These are phyloP conservation scores for Oscheius sp. DNA, from an alignment of 2,888 invertebrate species.

Conservation along the genomic window DNA sequence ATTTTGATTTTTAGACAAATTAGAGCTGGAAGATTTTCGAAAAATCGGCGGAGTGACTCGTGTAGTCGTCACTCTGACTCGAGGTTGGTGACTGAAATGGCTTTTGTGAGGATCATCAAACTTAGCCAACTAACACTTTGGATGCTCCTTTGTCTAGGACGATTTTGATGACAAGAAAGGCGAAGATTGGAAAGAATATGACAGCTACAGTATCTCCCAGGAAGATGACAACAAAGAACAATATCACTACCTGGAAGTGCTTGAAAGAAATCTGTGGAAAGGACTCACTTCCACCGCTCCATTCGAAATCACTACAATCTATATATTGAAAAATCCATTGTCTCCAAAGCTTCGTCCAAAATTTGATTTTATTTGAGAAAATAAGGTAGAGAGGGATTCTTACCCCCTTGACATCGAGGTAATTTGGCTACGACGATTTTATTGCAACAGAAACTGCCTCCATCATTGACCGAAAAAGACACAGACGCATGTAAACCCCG, in stretches of 20 bases:
- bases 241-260: not conserved
- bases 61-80: not conserved
- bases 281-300: constrained; percentile 17
- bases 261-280: not conserved
- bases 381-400: too few species aligned
- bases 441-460: too few species aligned
- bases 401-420: too few species aligned
- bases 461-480: too few species aligned
- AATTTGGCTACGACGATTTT: too few species aligned
- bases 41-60: not conserved
- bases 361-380: too few species aligned
- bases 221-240: constrained; percentile 2
- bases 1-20: too few species aligned
- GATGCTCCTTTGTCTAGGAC: not conserved
- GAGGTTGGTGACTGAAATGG: not conserved
- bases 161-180: constrained; percentile 5
- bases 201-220: not conserved
- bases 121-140: not conserved
- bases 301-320: constrained; percentile 22
- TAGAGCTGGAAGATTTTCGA: constrained; percentile 7
- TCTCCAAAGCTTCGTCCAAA: too few species aligned
- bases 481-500: too few species aligned
- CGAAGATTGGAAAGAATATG: constrained; percentile 8
- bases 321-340: too few species aligned
- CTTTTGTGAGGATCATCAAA: not conserved